Conservation (phyloP, 2,888 invertebrate species). For the Oscheius myriophilus region DNA sequence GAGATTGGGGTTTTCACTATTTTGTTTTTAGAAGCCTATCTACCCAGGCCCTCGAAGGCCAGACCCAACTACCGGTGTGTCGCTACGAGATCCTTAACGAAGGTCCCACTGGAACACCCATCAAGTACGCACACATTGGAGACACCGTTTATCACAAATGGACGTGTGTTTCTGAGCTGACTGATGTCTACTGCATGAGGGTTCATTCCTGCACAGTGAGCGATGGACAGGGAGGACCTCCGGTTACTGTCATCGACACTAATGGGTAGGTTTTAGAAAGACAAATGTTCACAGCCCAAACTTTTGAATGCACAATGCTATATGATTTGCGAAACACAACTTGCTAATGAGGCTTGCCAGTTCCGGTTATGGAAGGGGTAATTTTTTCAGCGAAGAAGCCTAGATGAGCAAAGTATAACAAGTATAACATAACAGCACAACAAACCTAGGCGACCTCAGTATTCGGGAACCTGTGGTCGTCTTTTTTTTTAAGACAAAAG, state of each 20-base stretch:
- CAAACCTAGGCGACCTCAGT: too few relatives aligned
- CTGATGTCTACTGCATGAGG: conserved; percentile 68
- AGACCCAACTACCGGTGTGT: conserved; percentile 63
- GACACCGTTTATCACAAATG: conserved; percentile 67
- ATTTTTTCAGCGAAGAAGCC: too few relatives aligned
- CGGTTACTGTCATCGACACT: conserved; percentile 66
- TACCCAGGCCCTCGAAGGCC: conserved; percentile 56
- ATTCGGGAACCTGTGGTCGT: too few relatives aligned
- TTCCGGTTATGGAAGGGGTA: too few relatives aligned
- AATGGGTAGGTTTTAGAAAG: conserved; percentile 53
- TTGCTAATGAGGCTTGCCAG: too few relatives aligned
- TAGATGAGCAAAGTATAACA: too few relatives aligned
- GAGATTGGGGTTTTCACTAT: neutral
- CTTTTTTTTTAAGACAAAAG: too few relatives aligned
- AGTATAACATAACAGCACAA: too few relatives aligned
- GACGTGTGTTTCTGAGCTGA: conserved; percentile 53
- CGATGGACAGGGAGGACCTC: conserved; percentile 69
- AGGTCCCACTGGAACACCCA: conserved; percentile 57
- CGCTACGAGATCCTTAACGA: conserved; percentile 66
- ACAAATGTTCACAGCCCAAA: too few relatives aligned
- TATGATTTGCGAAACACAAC: neutral
- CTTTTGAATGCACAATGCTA: neutral
- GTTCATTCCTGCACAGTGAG: conserved; percentile 68
- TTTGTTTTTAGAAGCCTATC: conserved; percentile 53
- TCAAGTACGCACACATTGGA: conserved; percentile 68